These are phyloP conservation scores for Myripristis jacobus DNA, from an alignment of 2,797 vertebrate genomes.

Conservation along the genomic window DNA sequence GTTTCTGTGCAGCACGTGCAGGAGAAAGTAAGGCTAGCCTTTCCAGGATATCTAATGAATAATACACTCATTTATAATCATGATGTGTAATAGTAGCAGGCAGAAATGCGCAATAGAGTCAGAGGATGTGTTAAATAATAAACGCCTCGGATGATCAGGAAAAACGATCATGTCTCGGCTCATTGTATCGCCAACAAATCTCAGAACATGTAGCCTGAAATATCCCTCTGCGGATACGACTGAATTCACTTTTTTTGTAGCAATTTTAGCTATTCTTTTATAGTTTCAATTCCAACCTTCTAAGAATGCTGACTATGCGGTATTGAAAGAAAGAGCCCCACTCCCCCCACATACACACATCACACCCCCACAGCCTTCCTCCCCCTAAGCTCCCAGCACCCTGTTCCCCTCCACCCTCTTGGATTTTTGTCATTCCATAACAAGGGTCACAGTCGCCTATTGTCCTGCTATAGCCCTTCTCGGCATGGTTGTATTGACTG, in stretches of 20 bases:
- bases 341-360: neutral
- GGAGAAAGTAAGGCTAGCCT: slow-evolving; percentile 11
- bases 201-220: neutral
- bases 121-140: neutral
- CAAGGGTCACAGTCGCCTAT: slow-evolving; percentile 72
- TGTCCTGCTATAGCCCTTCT: slow-evolving; percentile 65
- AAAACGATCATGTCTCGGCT: neutral
- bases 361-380: no score
- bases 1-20: neutral
- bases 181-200: neutral
- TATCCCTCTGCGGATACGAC: neutral
- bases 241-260: neutral
- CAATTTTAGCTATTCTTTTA: neutral
- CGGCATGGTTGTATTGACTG: slow-evolving; percentile 69
- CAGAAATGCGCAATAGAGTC: neutral
- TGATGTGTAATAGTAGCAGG: neutral
- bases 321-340: slow-evolving; percentile 30
- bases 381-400: neutral
- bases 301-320: slow-evolving; percentile 42
- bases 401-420: slow-evolving; percentile 14
- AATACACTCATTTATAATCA: neutral
- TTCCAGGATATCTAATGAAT: neutral
- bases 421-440: slow-evolving; percentile 74
- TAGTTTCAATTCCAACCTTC: neutral
- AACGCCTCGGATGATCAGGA: neutral